Conservation (phyloP, 1,140 invertebrate species). For the Penaeus vannamei region DNA sequence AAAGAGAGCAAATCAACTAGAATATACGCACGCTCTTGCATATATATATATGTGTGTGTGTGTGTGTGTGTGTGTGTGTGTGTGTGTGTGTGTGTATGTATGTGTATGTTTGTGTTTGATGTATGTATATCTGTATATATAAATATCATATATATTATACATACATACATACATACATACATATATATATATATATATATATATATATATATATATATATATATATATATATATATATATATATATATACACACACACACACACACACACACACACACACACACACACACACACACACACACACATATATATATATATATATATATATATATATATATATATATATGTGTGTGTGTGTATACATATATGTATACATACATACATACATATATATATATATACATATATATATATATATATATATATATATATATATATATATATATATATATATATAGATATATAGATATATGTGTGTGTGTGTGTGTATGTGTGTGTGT, state of each 20-base stretch:
- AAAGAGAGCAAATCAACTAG: no score
- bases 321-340: constrained; percentile 6
- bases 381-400: constrained; percentile 3
- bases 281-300: no score
- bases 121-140: no score
- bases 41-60: no score
- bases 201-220: no score
- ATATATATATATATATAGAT: background rate
- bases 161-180: background rate
- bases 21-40: no score
- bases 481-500: background rate
- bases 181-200: background rate
- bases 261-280: no score
- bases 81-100: no score
- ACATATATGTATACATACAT: background rate
- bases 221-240: no score
- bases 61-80: no score
- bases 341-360: constrained; percentile 1
- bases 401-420: constrained; percentile 16
- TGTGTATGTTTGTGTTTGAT: no score
- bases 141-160: no score
- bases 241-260: background rate
- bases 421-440: constrained; percentile 13
- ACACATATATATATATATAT: constrained; percentile 9
- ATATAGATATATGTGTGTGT: background rate